Percentiles rank a stretch among this genome's conserved stretches.
phyloP scores from a whole-genome alignment of 2,888 invertebrate species.

The Nematopogon swammerdamellus region DNA sequence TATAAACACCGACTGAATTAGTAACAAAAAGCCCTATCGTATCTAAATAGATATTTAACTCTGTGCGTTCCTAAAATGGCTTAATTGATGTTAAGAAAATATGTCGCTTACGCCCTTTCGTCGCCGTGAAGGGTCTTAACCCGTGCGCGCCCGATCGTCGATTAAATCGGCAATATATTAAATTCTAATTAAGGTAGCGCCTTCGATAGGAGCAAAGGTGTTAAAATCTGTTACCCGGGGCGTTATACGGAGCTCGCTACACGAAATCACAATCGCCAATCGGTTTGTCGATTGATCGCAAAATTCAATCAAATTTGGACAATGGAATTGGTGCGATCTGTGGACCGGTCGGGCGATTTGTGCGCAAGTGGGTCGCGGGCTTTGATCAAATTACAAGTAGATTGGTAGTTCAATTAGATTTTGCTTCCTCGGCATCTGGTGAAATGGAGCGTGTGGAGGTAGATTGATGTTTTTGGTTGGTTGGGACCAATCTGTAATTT shows the following conservation, averaged over 20 bases:
- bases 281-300: not conserved
- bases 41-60: no score
- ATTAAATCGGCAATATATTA: conserved; percentile 53
- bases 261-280: not conserved
- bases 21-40: no score
- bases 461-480: not conserved
- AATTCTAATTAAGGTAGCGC: conserved; percentile 47
- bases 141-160: conserved; percentile 30
- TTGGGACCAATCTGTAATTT: no score
- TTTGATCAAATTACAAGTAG: not conserved
- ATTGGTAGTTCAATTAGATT: not conserved
- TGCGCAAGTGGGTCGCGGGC: not conserved
- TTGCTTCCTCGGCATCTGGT: not conserved
- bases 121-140: conserved; percentile 1
- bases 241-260: conserved; percentile 22
- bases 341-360: conserved; percentile 18
- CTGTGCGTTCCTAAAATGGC: no score
- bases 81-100: no score
- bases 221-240: conserved; percentile 27
- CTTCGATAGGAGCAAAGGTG: conserved; percentile 18
- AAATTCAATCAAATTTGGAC: not conserved
- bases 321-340: not conserved
- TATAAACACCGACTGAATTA: no score
- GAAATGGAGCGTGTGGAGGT: not conserved
- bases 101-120: conserved; percentile 2